Percentiles rank a stretch among this genome's conserved stretches.
Conservation (phyloP, 1,140 invertebrate genomes). For the Euwallacea fornicatus region DNA sequence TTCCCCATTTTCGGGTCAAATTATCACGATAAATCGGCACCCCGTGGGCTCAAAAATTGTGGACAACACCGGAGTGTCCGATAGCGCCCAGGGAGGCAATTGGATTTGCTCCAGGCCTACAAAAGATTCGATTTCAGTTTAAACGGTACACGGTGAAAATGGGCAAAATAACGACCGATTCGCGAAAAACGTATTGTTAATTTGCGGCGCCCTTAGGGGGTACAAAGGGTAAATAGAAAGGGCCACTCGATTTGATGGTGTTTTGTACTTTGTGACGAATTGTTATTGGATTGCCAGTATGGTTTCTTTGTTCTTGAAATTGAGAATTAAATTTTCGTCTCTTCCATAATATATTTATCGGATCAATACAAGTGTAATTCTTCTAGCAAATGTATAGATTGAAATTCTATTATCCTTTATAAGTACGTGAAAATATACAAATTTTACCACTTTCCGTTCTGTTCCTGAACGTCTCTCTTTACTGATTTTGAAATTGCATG, state of each 20-base stretch:
- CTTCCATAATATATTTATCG: too few species aligned
- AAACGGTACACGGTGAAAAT: constrained; percentile 23
- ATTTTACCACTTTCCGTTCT: too few species aligned
- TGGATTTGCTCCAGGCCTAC: constrained; percentile 19
- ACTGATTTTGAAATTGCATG: too few species aligned
- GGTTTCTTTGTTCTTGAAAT: not conserved
- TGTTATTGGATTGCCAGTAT: constrained; percentile 27
- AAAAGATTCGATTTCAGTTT: constrained; percentile 33
- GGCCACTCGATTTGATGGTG: constrained; percentile 16
- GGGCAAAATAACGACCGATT: constrained; percentile 19
- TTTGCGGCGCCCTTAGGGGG: constrained; percentile 16
- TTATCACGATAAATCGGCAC: constrained; percentile 27
- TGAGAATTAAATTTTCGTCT: too few species aligned
- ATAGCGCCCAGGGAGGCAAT: constrained; percentile 19
- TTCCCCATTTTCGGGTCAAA: constrained; percentile 27
- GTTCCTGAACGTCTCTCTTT: too few species aligned
- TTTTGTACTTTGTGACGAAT: constrained; percentile 37
- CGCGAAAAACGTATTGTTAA: constrained; percentile 13
- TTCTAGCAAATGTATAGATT: too few species aligned
- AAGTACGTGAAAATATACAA: too few species aligned
- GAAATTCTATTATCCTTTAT: too few species aligned
- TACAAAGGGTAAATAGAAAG: constrained; percentile 21
- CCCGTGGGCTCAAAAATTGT: constrained; percentile 19
- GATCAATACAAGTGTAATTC: too few species aligned
- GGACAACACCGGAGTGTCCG: constrained; percentile 19